Conservation (phyloP, 2,797 vertebrate genomes). For the Furcifer pardalis region DNA sequence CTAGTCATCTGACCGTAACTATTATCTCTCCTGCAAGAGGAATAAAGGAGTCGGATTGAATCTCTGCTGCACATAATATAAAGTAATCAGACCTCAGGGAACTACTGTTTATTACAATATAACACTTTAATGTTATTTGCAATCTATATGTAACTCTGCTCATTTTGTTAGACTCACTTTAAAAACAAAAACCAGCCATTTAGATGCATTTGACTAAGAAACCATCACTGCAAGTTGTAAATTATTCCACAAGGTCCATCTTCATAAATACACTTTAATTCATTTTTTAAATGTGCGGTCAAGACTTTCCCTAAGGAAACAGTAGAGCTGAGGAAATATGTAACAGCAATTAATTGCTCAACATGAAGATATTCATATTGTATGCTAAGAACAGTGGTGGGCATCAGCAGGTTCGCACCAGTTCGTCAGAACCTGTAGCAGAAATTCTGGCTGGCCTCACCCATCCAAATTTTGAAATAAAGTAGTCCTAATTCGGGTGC, state of each 20-base stretch:
- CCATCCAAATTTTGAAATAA: no score
- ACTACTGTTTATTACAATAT: background rate
- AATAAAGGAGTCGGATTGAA: background rate
- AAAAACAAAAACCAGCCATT: background rate
- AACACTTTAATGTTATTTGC: background rate
- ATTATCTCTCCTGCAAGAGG: conserved; percentile 4
- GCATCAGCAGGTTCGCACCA: no score
- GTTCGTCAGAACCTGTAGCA: no score
- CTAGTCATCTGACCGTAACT: background rate
- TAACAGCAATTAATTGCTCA: conserved; percentile 69
- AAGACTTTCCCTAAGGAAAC: conserved; percentile 59
- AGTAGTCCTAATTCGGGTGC: no score
- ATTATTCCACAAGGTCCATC: conserved; percentile 61
- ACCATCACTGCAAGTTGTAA: conserved; percentile 49
- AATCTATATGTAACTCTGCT: background rate
- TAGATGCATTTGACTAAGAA: conserved; percentile 48
- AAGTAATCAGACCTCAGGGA: conserved; percentile 6
- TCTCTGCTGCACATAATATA: background rate
- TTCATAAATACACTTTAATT: conserved; percentile 66
- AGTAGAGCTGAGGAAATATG: conserved; percentile 59
- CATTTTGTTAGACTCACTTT: conserved; percentile 6
- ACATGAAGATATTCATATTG: conserved; percentile 56
- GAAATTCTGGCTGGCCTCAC: no score
- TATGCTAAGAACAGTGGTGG: conserved; percentile 56
- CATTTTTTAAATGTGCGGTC: conserved; percentile 50